Evolutionary conservation across 1,140 invertebrate species (phyloP).

Genomic region (Heliconius melpomene): DNA sequence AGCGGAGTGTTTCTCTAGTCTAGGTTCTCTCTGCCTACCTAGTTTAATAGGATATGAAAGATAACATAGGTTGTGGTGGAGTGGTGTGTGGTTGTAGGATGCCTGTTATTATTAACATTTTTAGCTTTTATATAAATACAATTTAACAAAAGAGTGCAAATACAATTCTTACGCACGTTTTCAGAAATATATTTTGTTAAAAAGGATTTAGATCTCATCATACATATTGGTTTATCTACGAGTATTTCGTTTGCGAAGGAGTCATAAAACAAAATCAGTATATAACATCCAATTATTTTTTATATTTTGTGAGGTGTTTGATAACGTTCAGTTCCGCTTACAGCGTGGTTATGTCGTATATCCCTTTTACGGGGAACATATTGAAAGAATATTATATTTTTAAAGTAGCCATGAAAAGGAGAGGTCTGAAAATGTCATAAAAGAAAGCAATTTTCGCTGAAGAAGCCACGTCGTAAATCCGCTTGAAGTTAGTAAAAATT

Average conservation of each 20-base stretch:
- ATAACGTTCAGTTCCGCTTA: background rate
- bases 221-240: background rate
- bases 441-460: slow-evolving; percentile 62
- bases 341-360: slow-evolving; percentile 11
- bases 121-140: too few relatives aligned
- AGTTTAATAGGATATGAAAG: too few relatives aligned
- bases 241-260: background rate
- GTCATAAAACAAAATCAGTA: background rate
- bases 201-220: background rate
- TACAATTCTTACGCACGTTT: background rate
- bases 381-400: slow-evolving; percentile 38
- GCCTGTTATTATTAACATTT: too few relatives aligned
- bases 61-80: too few relatives aligned
- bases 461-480: slow-evolving; percentile 54
- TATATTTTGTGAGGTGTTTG: background rate
- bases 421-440: slow-evolving; percentile 53
- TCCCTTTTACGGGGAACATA: slow-evolving; percentile 33
- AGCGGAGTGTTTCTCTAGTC: too few relatives aligned
- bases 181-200: background rate
- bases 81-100: too few relatives aligned
- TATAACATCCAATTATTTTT: slow-evolving; percentile 9
- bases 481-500: slow-evolving; percentile 56
- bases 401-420: slow-evolving; percentile 40
- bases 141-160: too few relatives aligned
- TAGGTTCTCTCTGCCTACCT: too few relatives aligned